Evolutionary conservation across 2,797 vertebrate genomes (phyloP), one percentile per base, ranked within the genome.

Genomic region (Clarias platycephalus): DNA sequence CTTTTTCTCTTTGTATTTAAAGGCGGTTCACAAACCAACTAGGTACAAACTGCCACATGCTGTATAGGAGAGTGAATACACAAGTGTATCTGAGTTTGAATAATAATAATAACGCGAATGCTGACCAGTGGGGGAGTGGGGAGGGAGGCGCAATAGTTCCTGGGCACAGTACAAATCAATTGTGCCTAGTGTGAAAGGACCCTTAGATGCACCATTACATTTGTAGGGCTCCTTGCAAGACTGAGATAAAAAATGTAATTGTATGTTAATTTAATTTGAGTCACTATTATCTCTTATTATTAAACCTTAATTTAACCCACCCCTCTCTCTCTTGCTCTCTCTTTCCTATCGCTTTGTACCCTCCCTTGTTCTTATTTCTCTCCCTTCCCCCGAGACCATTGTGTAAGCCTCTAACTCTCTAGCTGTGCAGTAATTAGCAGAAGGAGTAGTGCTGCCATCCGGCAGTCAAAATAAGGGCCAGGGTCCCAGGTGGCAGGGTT

Each of bases 391-490:
- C 20, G 24, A 18, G 18, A 57, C 4, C 31, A 77, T 62, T 60
- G 55, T 77, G 55, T 62, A 78, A 78, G 31, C 31, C 44, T 67
- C 40, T 40, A 1, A 62, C 77, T 63, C 66, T 82, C 71, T 82
- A 58, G 13, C 79, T 75, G 28, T 79, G 62, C 72, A 66, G 77
- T 80, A 85, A 84, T 89, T 82, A 63, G 57, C 84, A 83, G 76
- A 83, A 78, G 37, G 18, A 84, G 62, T 63, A 82, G 5, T 18
- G 49, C 49, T 83, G 18, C 60, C 85, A 70, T 62, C 74, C 60
- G 31, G 83, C 40, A 83, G 28, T 37, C 62, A 57, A 79, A 68
- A 55, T 74, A 70, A 60, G 20, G 28, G 49, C 44, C 80, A 53
- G 57, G 26, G 63, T 85, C 85, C 80, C 18, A 22, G 57, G 66